Conservation (phyloP, 2,797 vertebrate genomes). For the Phataginus tricuspis region DNA sequence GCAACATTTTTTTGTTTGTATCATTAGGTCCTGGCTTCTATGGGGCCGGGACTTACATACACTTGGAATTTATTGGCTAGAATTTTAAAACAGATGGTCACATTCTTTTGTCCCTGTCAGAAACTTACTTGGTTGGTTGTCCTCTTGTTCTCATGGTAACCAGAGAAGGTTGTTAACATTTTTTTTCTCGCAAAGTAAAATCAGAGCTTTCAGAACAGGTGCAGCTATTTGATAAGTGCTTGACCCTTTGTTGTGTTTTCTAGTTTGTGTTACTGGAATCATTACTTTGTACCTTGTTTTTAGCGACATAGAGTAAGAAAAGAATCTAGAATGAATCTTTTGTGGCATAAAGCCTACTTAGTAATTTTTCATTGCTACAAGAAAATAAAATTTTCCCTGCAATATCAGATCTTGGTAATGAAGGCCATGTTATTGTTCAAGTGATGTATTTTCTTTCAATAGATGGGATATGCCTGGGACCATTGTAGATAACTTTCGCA, state of each 20-base stretch:
- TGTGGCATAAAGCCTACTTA: background rate
- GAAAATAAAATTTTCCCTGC: background rate
- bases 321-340: background rate
- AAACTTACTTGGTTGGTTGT: slow-evolving; percentile 51
- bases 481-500: background rate
- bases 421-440: background rate
- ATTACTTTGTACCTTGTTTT: background rate
- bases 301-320: background rate
- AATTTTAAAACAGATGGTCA: slow-evolving; percentile 50
- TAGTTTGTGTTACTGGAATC: background rate
- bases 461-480: background rate
- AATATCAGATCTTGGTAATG: background rate
- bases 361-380: background rate
- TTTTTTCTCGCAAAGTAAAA: background rate
- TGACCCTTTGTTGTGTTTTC: slow-evolving; percentile 13
- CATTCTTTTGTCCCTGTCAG: slow-evolving; percentile 16
- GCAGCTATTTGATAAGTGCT: background rate
- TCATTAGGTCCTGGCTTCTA: slow-evolving; percentile 29
- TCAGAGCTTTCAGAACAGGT: background rate
- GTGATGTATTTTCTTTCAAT: background rate
- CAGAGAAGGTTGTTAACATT: slow-evolving; percentile 30
- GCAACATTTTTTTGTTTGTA: background rate
- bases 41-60: background rate
- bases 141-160: slow-evolving; percentile 70
- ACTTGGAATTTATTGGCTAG: slow-evolving; percentile 64